Base-by-base conservation (phyloP, 2,797 vertebrate genomes). In the Amniataba percoides region DNA sequence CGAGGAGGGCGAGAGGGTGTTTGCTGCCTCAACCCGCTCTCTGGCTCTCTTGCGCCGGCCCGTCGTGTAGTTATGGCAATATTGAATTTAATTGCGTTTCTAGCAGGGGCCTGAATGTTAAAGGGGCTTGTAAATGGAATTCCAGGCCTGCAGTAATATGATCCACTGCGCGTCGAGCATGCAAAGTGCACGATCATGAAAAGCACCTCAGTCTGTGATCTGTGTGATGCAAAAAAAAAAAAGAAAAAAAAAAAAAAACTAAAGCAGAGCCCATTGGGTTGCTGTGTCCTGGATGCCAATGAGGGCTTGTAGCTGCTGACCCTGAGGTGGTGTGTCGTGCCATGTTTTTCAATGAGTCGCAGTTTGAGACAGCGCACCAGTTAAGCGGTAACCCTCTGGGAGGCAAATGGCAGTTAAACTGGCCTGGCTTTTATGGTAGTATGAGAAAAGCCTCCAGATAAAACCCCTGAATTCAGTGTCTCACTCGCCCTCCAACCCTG, bases 11-110 rank as follows among this genome's bases (percentile, higher is more conserved):
- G 74, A 73, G 80, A 78, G 62, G 72, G 85, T 13, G 69, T 77
- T 77, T 60, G 51, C 72, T 16, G 77, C 80, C 58, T 81, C 70
- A 23, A 64, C 80, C 82, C 65, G 74, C 77, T 86, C 72, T 55
- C 59, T 70, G 49, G 60, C 77, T 77, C 76, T 83, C 83, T 31
- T 31, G 67, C 53, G 62, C 67, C 1, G 3, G 58, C 59, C 84
- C 36, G 19, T 80, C 84, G 59, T 90, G 85, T 91, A 89, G 88
- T 91, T 91, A 89, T 75, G 85, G 88, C 71, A 83, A 84, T 87
- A 90, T 86, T 88, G 87, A 81, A 88, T 90, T 88, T 92, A 92
- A 92, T 90, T 92, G 88, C 62, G 14, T 88, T 87, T 71, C 70
- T 53, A 67, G 75, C 77, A 11, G 51, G 59, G 78, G 61, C 15